Conservation (phyloP, 2,797 vertebrate genomes). For the Sciurus vulgaris region DNA sequence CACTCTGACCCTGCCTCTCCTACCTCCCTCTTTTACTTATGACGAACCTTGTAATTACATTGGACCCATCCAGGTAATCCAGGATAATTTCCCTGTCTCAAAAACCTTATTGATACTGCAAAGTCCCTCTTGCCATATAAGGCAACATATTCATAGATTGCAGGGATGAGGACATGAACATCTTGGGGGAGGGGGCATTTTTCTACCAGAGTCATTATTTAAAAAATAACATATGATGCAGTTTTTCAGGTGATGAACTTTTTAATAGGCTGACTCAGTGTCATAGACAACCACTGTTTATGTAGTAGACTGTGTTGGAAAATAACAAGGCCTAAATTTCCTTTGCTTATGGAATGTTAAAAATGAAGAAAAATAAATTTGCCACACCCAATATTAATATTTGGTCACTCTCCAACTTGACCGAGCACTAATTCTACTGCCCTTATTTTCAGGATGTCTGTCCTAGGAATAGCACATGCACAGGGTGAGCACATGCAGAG, state of each 20-base stretch:
- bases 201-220: slow-evolving; percentile 37
- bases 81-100: background rate
- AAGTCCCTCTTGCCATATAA: slow-evolving; percentile 13
- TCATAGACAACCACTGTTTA: slow-evolving; percentile 8
- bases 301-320: slow-evolving; percentile 21
- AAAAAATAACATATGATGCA: slow-evolving; percentile 35
- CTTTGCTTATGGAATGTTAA: slow-evolving; percentile 26
- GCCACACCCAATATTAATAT: slow-evolving; percentile 48
- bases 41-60: background rate
- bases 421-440: background rate
- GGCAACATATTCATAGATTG: background rate
- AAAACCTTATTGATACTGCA: background rate
- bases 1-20: background rate
- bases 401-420: background rate
- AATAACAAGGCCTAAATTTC: slow-evolving; percentile 51
- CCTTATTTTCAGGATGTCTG: background rate
- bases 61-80: background rate
- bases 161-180: background rate
- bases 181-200: background rate
- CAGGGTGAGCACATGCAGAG: background rate
- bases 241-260: slow-evolving; percentile 32
- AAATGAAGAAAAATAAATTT: slow-evolving; percentile 54
- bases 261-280: slow-evolving; percentile 18
- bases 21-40: background rate
- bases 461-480: background rate